A percentile compares a stretch with the other conserved stretches of the same genome.
Conservation (phyloP, 2,797 vertebrate species). For the Discoglossus pictus region DNA sequence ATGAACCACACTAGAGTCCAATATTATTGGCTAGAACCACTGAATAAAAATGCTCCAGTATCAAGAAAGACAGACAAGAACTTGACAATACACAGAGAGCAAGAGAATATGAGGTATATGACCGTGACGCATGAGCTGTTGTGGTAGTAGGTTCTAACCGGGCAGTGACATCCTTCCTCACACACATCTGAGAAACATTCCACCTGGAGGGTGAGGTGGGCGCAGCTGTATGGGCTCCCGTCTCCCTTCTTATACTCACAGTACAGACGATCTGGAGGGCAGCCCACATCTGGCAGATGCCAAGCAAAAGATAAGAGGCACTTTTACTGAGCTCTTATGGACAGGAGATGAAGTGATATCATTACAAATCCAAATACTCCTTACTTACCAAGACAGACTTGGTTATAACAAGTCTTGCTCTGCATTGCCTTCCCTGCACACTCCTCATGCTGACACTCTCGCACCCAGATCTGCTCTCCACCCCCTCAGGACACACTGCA, state of each 20-base stretch:
- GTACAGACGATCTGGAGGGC: conserved; percentile 78
- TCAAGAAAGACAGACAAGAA: no score
- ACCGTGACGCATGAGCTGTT: conserved; percentile 74
- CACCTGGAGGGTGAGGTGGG: conserved; percentile 75
- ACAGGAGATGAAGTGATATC: no score
- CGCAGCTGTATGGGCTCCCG: conserved; percentile 86
- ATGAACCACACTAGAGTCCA: no score
- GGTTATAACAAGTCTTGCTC: conserved; percentile 82
- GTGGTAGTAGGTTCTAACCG: conserved; percentile 75
- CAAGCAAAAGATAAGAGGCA: neutral
- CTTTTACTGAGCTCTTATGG: no score
- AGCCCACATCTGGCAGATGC: conserved; percentile 85
- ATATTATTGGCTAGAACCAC: no score
- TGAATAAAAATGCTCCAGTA: no score
- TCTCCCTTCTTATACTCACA: conserved; percentile 78
- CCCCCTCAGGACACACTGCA: conserved; percentile 86
- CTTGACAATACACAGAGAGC: no score
- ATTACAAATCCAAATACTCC: no score
- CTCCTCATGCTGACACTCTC: conserved; percentile 64
- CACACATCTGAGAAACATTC: conserved; percentile 80
- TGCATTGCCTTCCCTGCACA: conserved; percentile 75
- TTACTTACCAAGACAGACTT: conserved; percentile 87
- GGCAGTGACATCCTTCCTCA: conserved; percentile 88
- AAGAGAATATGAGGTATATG: conserved; percentile 3
- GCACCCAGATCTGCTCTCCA: conserved; percentile 79